These are phyloP conservation scores for Pithecia hirsuta DNA, from an alignment of 2,797 vertebrate species.

Conservation along the genomic window DNA sequence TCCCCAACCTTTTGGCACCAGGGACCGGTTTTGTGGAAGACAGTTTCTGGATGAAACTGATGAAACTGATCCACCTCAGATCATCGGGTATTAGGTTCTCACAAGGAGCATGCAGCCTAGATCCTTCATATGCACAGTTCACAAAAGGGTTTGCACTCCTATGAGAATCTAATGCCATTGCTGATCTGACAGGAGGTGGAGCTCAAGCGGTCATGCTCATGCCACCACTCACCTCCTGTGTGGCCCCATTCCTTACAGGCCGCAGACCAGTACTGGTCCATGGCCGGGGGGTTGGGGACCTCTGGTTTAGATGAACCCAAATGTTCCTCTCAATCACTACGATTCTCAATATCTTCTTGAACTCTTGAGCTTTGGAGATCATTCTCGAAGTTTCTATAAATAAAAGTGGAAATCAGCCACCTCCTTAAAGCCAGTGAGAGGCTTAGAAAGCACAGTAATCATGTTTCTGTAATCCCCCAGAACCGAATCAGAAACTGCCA, in stretches of 20 bases:
- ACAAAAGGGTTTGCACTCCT: not conserved
- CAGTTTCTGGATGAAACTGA: not conserved
- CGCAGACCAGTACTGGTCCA: not conserved
- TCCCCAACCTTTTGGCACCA: not conserved
- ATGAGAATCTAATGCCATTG: not conserved
- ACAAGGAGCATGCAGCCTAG: not conserved
- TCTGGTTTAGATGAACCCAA: not conserved
- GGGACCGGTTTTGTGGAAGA: not conserved
- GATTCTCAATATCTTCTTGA: not conserved
- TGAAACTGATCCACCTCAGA: not conserved
- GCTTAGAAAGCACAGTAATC: not conserved
- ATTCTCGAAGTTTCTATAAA: conserved; percentile 30
- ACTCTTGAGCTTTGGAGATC: conserved; percentile 25
- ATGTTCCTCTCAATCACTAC: not conserved
- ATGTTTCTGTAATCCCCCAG: not conserved
- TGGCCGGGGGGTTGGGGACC: not conserved
- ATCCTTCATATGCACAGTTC: not conserved
- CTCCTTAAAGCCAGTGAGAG: not conserved
- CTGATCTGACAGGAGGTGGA: not conserved
- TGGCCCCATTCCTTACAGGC: not conserved
- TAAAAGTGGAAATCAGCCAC: not conserved
- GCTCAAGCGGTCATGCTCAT: accelerated
- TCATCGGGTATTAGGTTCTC: not conserved
- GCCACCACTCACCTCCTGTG: not conserved
- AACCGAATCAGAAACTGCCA: not conserved